Evolutionary conservation across 2,113 vertebrate genomes (phyloP), one percentile per base, ranked within the genome.

Genomic region (Cyanistes caeruleus): DNA sequence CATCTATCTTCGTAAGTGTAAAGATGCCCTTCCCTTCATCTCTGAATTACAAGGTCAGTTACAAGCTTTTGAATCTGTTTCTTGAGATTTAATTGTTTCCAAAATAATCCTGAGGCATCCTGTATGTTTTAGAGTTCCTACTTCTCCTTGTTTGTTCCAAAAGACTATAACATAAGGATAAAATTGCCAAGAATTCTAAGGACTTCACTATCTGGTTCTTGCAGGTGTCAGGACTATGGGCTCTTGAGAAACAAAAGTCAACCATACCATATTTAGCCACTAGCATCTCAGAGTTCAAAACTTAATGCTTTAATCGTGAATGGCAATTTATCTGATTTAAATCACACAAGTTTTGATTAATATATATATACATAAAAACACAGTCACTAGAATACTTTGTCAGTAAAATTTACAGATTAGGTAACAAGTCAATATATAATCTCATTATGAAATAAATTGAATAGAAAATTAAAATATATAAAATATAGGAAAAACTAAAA

Each of bases 381-480:
- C 56, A 68, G n/a, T 87, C 44, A 83, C 55, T 90, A 43, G 30
- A 77, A 77, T 77, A 55, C 23, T 78, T 41, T 14, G 39, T 70
- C 60, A 81, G 46, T 69, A 84, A 21, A 33, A 46, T 18, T 31
- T 65, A 77, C 18, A 83, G 5, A 21, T 65, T 76, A 90, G 7
- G 14, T 92, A 96, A 92, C 20, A 95, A 84, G 68, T 41, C 37
- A 92, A 16, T 88, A 81, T n/a, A 67, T 88, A 92, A 52, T 70
- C 43, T 90, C 48, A 49, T 80, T 77, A 59, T 43, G 33, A 30
- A 77, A 67, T 74, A 92, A 81, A 58, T 8, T 43, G 35, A 27
- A 81, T 31, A 84, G 63, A 75, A 96, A 90, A 92, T 77, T 27
- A 90, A 94, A 93, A 43, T 43, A 39, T 43, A 43, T 43, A 43